These are phyloP conservation scores for Dromius quadrimaculatus DNA, from an alignment of 2,888 invertebrate species.

Conservation along the genomic window DNA sequence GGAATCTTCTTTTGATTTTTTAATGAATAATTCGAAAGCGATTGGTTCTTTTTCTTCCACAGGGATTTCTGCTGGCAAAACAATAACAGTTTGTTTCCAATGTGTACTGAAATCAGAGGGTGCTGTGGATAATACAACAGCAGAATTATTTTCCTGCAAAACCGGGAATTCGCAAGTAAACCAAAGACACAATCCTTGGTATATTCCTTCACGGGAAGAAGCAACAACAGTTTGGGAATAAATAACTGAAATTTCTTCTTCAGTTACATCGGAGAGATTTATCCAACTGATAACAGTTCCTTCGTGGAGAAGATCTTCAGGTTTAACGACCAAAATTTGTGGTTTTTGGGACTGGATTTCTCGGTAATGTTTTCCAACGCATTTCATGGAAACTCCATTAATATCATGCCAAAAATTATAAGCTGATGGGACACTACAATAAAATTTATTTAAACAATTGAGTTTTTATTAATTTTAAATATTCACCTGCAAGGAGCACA, in stretches of 20 bases:
- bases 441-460: not conserved
- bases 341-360: slow-evolving; percentile 75
- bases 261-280: slow-evolving; percentile 74
- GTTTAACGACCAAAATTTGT: slow-evolving; percentile 71
- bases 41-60: slow-evolving; percentile 75
- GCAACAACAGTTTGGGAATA: slow-evolving; percentile 74
- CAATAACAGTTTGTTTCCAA: slow-evolving; percentile 82
- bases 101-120: slow-evolving; percentile 73
- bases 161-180: slow-evolving; percentile 82
- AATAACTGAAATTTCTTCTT: slow-evolving; percentile 73
- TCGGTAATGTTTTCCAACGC: slow-evolving; percentile 74
- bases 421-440: slow-evolving; percentile 72
- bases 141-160: slow-evolving; percentile 60
- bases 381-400: slow-evolving; percentile 83
- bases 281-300: slow-evolving; percentile 77
- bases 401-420: slow-evolving; percentile 83
- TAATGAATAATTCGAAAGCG: slow-evolving; percentile 76
- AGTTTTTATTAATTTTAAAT: not conserved
- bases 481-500: slow-evolving; percentile 69
- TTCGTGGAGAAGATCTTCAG: slow-evolving; percentile 74
- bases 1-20: slow-evolving; percentile 66
- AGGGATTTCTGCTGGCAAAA: slow-evolving; percentile 75
- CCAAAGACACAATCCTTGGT: slow-evolving; percentile 85
- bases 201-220: slow-evolving; percentile 71
- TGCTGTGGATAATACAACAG: slow-evolving; percentile 70